Evolutionary conservation across 2,113 vertebrate genomes (phyloP), one percentile per base, ranked within the genome.

Genomic region (Vicugna pacos): DNA sequence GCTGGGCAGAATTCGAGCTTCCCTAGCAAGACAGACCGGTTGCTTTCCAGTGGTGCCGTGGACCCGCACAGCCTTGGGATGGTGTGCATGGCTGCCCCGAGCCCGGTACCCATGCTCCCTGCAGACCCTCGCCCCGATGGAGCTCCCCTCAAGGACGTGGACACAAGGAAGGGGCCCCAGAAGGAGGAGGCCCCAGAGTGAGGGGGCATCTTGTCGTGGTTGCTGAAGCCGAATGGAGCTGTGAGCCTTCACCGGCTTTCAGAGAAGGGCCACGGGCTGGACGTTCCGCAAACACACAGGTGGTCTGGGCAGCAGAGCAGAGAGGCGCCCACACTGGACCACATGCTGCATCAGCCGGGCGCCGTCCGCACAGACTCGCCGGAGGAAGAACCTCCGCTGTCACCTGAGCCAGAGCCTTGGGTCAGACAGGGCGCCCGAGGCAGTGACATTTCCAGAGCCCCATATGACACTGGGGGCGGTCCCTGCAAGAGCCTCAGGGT

Each of bases 1-100:
- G 4, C 8, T 0, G 13, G 62, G 60, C 26, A 16, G 0, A 0
- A 20, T 3, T 16, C 32, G 0, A 42, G 22, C 26, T 30, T n/a
- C 4, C 60, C 15, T 17, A 35, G 50, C 9, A 24, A 42, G 38
- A 42, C 5, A 1, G 4, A 1, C 0, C 69, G 32, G 0, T 6
- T 26, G 9, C 24, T 28, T 1, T 4, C 17, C 1, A 13, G 8
- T 0, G 7, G 16, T 5, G 32, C 26, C 17, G 30, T 6, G 20
- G 30, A 70, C 24, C 14, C 3, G 0, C n/a, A 1, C 32, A 6
- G 32, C 42, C 42, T 5, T 4, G 60, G 26, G 0, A 0, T 0
- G 56, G 9, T 8, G 0, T 15, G 30, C 20, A 6, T 5, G 7
- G 8, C 2, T 0, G 38, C 30, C 6, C 3, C 54, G 6, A 0